Evolutionary conservation across 2,888 invertebrate species (phyloP), one percentile per base, ranked within the genome.

Genomic region (Harpalus rufipes): DNA sequence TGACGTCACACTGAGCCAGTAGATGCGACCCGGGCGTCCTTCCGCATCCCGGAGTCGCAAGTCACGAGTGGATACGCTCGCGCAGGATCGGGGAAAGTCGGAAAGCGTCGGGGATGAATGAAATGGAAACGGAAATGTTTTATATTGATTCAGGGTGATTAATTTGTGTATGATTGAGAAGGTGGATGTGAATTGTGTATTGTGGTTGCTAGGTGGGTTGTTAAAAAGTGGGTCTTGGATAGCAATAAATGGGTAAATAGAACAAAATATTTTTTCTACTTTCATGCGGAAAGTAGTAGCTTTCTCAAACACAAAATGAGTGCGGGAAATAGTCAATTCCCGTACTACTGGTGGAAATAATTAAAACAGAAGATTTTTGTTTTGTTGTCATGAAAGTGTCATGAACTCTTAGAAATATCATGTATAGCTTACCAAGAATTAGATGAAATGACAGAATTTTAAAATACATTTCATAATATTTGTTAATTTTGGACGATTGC

Each of bases 1-100:
- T 91, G 90, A 91, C 91, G 91, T 91, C 91, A 91, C 89, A 89
- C 90, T 89, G 88, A 89, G 78, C 76, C 84, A 61, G 84, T 84
- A 18, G 78, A 78, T 76, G 82, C 56, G 59, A 76, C 76, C 90
- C 90, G 90, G 90, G 90, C 89, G 89, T 89, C 89, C 88, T 89
- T 88, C 89, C 89, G 88, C 89, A 89, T 89, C 89, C 89, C 87
- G 88, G 84, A 65, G 81, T 56, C 63, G 65, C 83, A 56, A 44
- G 25, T 39, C 10, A 21, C 21, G 78, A 74, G 25, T 18, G 63
- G 51, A 63, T 18, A 41, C 63, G 8, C 32, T 78, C 84, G 84
- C 63, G 58, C 14, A 59, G 16, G n/a, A 3, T 61, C 59, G 59
- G 44, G 10, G 41, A 32, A 5, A n/a, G n/a, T 39, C 68, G 68